Evolutionary conservation across 2,888 invertebrate genomes (phyloP).

Genomic region (Agrochola macilenta): DNA sequence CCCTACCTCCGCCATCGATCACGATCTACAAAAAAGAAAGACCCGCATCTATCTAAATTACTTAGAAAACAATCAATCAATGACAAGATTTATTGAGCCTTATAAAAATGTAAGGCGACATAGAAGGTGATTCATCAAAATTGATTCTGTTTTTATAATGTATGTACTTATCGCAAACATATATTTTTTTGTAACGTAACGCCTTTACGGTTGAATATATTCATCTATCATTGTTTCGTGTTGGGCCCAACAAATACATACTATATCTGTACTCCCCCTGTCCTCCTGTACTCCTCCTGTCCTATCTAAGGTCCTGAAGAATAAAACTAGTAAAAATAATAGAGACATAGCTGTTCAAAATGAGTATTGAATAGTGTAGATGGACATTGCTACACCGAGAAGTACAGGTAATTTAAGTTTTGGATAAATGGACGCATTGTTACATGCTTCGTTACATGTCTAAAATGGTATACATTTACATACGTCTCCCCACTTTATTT

Average conservation of each 20-base stretch:
- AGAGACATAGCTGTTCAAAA: neutral
- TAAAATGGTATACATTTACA: no score
- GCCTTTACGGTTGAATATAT: neutral
- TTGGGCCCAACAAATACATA: neutral
- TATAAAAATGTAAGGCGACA: constrained; percentile 50
- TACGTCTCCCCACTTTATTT: neutral
- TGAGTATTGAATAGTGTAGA: neutral
- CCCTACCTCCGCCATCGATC: constrained; percentile 48
- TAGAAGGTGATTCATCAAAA: constrained; percentile 30
- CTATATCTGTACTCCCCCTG: neutral
- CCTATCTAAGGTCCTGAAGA: neutral
- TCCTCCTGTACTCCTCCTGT: no score
- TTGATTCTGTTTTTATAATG: constrained; percentile 34
- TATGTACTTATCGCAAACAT: constrained; percentile 2
- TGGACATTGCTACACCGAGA: neutral
- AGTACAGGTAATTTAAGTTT: neutral
- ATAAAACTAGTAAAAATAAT: neutral
- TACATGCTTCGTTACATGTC: neutral
- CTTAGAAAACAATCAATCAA: constrained; percentile 60
- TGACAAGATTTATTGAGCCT: constrained; percentile 55
- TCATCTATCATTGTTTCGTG: neutral
- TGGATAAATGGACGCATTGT: neutral
- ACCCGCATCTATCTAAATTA: constrained; percentile 55
- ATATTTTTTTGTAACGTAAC: neutral
- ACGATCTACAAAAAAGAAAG: constrained; percentile 46